Conservation (phyloP, 2,113 vertebrate genomes). For the Phrynosoma blainvillii region DNA sequence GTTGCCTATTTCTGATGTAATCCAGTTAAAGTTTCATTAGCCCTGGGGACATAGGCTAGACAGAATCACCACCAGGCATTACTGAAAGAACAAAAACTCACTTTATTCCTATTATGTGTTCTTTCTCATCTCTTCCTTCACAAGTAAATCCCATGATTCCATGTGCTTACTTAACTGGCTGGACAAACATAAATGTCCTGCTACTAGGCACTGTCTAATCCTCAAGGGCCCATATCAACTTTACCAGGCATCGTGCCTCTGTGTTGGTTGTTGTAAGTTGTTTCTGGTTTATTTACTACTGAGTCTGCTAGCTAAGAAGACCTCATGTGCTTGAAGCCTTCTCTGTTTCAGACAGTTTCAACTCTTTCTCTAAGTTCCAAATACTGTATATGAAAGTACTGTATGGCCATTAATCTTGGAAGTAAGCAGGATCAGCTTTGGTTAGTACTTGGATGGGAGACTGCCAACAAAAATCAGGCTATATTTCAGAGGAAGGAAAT, state of each 20-base stretch:
- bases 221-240: slow-evolving; percentile 1
- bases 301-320: background rate
- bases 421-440: no score
- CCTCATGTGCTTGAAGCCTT: background rate
- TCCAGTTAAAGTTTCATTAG: slow-evolving; percentile 32
- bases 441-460: no score
- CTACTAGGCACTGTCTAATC: slow-evolving; percentile 1
- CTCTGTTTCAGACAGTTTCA: background rate
- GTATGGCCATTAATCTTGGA: no score
- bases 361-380: slow-evolving; percentile 23
- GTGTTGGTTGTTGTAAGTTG: background rate
- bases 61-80: slow-evolving; percentile 25
- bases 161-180: slow-evolving; percentile 32
- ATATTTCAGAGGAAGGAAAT: no score
- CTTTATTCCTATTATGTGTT: background rate
- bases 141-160: background rate
- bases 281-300: background rate
- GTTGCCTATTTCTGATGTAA: background rate
- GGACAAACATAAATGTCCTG: background rate
- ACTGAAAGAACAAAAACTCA: background rate
- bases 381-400: background rate
- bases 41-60: slow-evolving; percentile 12
- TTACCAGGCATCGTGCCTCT: background rate
- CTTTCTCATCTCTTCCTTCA: background rate
- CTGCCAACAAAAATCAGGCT: no score